Evolutionary conservation across 2,888 invertebrate genomes (phyloP).

Genomic region (Tricholauxania praeusta): DNA sequence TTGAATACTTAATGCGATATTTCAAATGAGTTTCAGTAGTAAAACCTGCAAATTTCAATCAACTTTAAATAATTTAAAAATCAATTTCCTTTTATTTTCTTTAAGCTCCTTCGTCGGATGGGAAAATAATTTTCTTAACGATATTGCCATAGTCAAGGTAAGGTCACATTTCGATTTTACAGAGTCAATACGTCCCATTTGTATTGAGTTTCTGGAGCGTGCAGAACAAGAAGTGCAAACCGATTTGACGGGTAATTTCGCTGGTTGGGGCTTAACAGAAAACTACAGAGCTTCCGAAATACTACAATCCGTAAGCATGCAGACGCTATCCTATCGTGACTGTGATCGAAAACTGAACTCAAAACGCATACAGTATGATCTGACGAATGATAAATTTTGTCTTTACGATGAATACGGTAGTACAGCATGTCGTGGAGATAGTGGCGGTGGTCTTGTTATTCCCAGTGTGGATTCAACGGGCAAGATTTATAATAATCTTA

Average conservation of each 20-base stretch:
- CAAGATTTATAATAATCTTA: background rate
- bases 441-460: constrained; percentile 33
- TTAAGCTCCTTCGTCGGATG: too few relatives aligned
- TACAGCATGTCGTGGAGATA: constrained; percentile 35
- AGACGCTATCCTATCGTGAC: constrained; percentile 22
- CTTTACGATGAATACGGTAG: constrained; percentile 14
- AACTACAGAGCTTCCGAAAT: background rate
- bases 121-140: constrained; percentile 51
- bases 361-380: constrained; percentile 8
- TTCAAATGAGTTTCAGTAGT: too few relatives aligned
- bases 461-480: background rate
- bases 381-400: constrained; percentile 36
- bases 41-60: too few relatives aligned
- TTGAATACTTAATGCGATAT: too few relatives aligned
- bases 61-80: too few relatives aligned
- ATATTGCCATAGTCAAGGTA: constrained; percentile 63
- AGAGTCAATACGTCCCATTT: constrained; percentile 62
- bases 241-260: constrained; percentile 25
- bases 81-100: too few relatives aligned
- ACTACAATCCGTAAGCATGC: constrained; percentile 33
- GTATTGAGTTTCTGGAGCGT: constrained; percentile 43
- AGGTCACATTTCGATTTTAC: constrained; percentile 55
- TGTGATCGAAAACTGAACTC: constrained; percentile 12
- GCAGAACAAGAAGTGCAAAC: constrained; percentile 15
- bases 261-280: constrained; percentile 38